Conservation (phyloP, 2,888 invertebrate genomes). For the Lissonota sp. region DNA sequence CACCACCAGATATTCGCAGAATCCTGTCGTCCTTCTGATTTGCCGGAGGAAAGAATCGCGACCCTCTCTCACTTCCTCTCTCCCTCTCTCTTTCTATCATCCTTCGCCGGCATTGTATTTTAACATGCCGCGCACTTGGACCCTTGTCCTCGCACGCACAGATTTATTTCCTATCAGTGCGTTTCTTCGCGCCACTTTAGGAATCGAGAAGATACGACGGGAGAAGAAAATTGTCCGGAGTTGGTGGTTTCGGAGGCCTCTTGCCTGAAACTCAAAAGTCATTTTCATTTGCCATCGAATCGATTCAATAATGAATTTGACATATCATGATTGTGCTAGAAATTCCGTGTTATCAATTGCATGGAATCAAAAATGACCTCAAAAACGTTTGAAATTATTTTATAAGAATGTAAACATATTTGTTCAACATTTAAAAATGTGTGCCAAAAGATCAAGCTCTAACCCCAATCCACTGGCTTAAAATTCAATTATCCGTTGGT, state of each 20-base stretch:
- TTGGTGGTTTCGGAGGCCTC: constrained; percentile 1
- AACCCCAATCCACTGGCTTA: no score
- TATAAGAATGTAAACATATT: no score
- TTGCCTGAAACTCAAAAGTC: no score
- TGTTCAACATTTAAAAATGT: no score
- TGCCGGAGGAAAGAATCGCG: constrained; percentile 48
- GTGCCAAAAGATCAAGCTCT: no score
- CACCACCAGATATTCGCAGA: constrained; percentile 66
- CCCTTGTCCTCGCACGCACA: constrained; percentile 38
- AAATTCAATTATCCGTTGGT: no score
- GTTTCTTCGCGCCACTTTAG: constrained; percentile 49
- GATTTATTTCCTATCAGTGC: constrained; percentile 63
- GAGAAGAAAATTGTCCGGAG: constrained; percentile 36
- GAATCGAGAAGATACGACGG: neutral
- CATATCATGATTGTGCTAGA: no score
- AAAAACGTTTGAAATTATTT: no score
- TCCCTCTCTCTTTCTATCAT: neutral
- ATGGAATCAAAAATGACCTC: no score
- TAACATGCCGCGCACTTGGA: constrained; percentile 58
- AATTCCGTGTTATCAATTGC: no score
- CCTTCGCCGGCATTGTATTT: constrained; percentile 57
- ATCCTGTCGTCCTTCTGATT: constrained; percentile 64
- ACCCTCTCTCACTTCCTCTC: constrained; percentile 9
- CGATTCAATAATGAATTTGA: no score
- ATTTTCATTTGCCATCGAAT: no score